Conservation (phyloP, 1,140 invertebrate genomes). For the Zeugodacus cucurbitae region DNA sequence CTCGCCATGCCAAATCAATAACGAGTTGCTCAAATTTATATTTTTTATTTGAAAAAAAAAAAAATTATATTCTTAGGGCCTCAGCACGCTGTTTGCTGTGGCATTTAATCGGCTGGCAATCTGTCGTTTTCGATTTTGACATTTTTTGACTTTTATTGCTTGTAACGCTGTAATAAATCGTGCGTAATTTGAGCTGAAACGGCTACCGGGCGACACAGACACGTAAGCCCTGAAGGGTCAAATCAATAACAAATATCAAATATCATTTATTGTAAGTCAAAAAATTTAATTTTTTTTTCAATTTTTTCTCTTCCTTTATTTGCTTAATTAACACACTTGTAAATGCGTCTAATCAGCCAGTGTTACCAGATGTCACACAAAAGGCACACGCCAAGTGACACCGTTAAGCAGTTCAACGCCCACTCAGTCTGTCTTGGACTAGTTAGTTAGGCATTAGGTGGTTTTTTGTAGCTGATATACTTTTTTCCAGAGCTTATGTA, state of each 20-base stretch:
- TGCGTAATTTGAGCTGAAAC: neutral
- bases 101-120: neutral
- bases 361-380: neutral
- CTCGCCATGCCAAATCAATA: too few relatives aligned
- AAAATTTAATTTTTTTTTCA: neutral
- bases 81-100: neutral
- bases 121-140: neutral
- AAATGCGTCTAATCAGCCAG: neutral
- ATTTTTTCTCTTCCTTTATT: neutral
- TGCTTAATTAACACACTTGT: constrained; percentile 15
- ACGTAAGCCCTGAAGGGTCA: too few relatives aligned
- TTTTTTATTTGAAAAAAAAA: neutral
- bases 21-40: neutral
- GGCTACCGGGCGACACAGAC: neutral
- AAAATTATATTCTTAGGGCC: neutral
- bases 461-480: neutral
- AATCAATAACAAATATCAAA: too few relatives aligned
- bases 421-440: neutral
- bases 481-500: neutral
- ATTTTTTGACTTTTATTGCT: neutral
- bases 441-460: neutral
- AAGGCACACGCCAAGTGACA: neutral
- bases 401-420: neutral
- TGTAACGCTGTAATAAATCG: constrained; percentile 8
- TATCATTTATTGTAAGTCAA: neutral